A percentile compares a stretch with the other conserved stretches of the same genome.
Conservation (phyloP, 2,888 invertebrate species). For the Physocephala rufipes region DNA sequence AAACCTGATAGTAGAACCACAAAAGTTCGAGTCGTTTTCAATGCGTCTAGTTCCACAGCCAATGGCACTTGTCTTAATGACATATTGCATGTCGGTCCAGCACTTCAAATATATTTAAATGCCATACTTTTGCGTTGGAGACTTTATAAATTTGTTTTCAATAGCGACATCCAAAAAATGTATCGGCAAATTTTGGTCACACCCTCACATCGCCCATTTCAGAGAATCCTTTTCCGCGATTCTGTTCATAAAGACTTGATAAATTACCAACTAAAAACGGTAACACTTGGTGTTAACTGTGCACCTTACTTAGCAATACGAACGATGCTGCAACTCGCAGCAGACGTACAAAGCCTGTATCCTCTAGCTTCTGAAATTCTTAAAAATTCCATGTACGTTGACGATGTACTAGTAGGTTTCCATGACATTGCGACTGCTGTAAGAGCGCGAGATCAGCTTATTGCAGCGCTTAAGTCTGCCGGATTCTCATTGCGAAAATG, state of each 20-base stretch:
- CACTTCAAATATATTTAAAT: conserved; percentile 25
- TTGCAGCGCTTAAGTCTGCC: neutral
- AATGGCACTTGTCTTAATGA: conserved; percentile 32
- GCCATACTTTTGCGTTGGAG: conserved; percentile 23
- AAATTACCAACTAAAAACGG: conserved; percentile 26
- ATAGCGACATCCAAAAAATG: conserved; percentile 29
- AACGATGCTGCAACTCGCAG: neutral
- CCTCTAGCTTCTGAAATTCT: conserved; percentile 11
- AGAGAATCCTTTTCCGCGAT: conserved; percentile 19
- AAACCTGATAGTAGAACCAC: conserved; percentile 35
- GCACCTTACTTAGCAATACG: conserved; percentile 15
- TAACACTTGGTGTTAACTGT: neutral
- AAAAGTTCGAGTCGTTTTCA: conserved; percentile 34
- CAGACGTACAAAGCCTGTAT: neutral
- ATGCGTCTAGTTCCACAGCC: conserved; percentile 22
- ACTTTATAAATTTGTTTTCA: conserved; percentile 29
- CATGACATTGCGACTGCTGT: neutral
- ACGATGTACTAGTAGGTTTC: conserved; percentile 1
- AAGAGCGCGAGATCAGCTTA: conserved; percentile 8
- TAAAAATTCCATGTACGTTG: conserved; percentile 8
- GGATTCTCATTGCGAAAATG: conserved; percentile 10
- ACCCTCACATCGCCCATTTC: neutral
- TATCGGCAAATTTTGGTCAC: conserved; percentile 14
- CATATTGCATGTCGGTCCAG: conserved; percentile 20
- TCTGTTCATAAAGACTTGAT: neutral